These are phyloP conservation scores for Hemiprocne comata DNA, from an alignment of 2,113 vertebrate species.

Conservation along the genomic window DNA sequence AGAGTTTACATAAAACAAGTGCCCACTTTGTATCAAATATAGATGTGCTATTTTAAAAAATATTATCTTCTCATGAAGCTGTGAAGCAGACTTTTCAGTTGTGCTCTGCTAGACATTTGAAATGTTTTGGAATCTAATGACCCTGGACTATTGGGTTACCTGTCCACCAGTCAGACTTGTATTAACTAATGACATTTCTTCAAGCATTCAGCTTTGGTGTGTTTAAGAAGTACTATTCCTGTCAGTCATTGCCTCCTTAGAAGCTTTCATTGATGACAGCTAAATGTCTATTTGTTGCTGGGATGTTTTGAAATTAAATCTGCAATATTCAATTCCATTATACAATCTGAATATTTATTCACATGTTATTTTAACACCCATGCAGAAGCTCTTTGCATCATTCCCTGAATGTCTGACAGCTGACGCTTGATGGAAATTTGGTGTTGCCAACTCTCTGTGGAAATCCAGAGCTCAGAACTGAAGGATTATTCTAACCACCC, in stretches of 20 bases:
- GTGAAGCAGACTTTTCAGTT: background rate
- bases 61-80: background rate
- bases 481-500: background rate
- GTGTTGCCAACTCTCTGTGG: background rate
- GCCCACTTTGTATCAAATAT: background rate
- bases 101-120: background rate
- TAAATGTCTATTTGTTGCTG: background rate
- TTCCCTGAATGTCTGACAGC: background rate
- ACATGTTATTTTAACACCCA: background rate
- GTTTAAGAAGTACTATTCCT: background rate
- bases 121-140: background rate
- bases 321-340: background rate
- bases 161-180: background rate
- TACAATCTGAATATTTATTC: background rate
- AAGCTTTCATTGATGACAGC: background rate
- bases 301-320: background rate
- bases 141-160: background rate
- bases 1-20: background rate
- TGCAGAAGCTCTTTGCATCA: background rate
- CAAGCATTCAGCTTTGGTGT: background rate
- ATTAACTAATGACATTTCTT: background rate
- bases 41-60: background rate
- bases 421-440: background rate
- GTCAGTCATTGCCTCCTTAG: background rate
- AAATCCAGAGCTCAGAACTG: background rate